Percentiles rank a stretch among this genome's conserved stretches.
Conservation (phyloP, 1,140 invertebrate genomes). For the Aphaenogaster rudis region DNA sequence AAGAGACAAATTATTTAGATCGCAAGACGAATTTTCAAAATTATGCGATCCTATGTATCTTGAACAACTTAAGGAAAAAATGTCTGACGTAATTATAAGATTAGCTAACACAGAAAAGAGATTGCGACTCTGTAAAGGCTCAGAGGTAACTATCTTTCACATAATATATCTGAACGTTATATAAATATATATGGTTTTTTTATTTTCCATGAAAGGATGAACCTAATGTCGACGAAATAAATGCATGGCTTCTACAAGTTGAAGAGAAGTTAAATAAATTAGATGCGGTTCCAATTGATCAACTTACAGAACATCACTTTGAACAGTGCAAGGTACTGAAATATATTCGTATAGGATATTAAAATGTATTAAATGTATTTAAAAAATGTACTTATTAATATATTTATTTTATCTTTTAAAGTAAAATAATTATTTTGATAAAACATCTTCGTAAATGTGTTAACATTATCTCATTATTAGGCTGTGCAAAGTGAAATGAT, state of each 20-base stretch:
- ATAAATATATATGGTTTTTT: slow-evolving; percentile 9
- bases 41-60: slow-evolving; percentile 90
- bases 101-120: slow-evolving; percentile 83
- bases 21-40: slow-evolving; percentile 89
- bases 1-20: slow-evolving; percentile 88
- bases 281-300: slow-evolving; percentile 79
- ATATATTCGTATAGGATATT: slow-evolving; percentile 13
- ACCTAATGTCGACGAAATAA: slow-evolving; percentile 86
- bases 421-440: slow-evolving; percentile 25
- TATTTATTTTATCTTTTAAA: slow-evolving; percentile 7
- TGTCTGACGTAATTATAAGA: slow-evolving; percentile 82
- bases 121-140: slow-evolving; percentile 80
- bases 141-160: slow-evolving; percentile 77
- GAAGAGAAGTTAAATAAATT: slow-evolving; percentile 85
- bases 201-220: slow-evolving; percentile 78
- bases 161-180: slow-evolving; percentile 10
- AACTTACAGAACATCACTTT: slow-evolving; percentile 85
- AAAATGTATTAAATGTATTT: background rate
- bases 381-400: background rate
- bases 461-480: slow-evolving; percentile 72
- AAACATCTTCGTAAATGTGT: slow-evolving; percentile 18
- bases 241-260: slow-evolving; percentile 86
- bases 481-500: slow-evolving; percentile 84
- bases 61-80: slow-evolving; percentile 89
- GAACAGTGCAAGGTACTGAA: slow-evolving; percentile 86